Percentiles rank a stretch among this genome's conserved stretches.
phyloP scores from a whole-genome alignment of 1,140 invertebrate species.

The Varroa destructor region DNA sequence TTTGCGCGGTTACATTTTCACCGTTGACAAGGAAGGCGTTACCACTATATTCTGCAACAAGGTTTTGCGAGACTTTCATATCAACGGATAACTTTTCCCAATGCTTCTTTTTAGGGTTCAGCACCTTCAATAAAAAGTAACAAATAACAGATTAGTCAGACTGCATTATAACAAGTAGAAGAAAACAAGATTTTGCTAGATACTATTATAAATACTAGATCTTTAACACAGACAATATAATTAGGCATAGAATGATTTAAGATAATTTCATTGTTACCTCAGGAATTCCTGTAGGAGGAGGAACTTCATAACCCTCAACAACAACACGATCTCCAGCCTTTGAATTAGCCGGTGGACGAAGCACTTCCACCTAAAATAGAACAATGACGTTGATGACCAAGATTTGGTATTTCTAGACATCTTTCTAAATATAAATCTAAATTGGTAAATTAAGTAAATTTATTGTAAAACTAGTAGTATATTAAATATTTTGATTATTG shows the following conservation, averaged over 20 bases:
- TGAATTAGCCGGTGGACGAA: constrained; percentile 57
- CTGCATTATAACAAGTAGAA: constrained; percentile 38
- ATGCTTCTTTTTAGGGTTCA: constrained; percentile 96
- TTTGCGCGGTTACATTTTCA: constrained; percentile 26
- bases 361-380: constrained; percentile 57
- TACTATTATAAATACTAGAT: constrained; percentile 38
- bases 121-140: constrained; percentile 29
- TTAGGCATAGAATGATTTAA: constrained; percentile 28
- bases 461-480: not conserved
- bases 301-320: constrained; percentile 64
- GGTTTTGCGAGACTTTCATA: constrained; percentile 31
- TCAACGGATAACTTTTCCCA: constrained; percentile 74
- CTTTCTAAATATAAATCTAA: constrained; percentile 34
- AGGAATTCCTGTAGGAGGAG: constrained; percentile 47
- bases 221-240: too few species aligned
- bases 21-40: constrained; percentile 30
- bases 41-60: constrained; percentile 30
- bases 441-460: constrained; percentile 10
- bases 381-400: constrained; percentile 38
- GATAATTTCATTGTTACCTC: not conserved
- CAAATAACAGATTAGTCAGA: too few species aligned
- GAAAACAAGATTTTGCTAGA: constrained; percentile 36
- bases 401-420: constrained; percentile 36
- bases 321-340: constrained; percentile 64
- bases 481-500: too few species aligned